Conservation (phyloP, 2,113 vertebrate species). For the Anguilla japonica region DNA sequence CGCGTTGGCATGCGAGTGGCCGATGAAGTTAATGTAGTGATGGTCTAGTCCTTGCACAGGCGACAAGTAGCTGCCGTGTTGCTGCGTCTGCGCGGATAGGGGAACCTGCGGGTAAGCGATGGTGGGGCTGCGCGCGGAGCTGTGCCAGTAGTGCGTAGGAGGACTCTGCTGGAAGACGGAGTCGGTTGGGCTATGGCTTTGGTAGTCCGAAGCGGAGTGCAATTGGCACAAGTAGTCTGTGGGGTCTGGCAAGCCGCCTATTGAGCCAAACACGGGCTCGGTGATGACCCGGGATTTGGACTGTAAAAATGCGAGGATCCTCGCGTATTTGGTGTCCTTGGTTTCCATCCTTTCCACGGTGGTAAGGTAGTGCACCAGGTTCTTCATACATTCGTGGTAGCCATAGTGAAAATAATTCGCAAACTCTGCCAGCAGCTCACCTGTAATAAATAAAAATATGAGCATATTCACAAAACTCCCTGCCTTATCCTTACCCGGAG, state of each 20-base stretch:
- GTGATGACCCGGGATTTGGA: constrained; percentile 85
- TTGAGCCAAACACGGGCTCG: constrained; percentile 79
- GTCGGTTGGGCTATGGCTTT: constrained; percentile 75
- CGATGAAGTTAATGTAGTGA: constrained; percentile 89
- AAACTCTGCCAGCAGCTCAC: constrained; percentile 92
- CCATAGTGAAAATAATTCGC: constrained; percentile 98
- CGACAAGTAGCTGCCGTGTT: constrained; percentile 82
- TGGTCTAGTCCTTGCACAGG: constrained; percentile 87
- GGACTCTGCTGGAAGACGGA: constrained; percentile 76
- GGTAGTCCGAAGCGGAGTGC: constrained; percentile 78
- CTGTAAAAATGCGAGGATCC: constrained; percentile 93
- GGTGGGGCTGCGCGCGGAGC: constrained; percentile 72
- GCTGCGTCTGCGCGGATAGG: constrained; percentile 73
- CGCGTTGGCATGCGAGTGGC: constrained; percentile 82
- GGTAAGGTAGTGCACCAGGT: constrained; percentile 95
- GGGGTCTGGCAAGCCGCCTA: constrained; percentile 73
- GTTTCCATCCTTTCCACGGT: constrained; percentile 94
- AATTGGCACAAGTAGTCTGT: constrained; percentile 80
- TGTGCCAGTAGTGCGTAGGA: constrained; percentile 81
- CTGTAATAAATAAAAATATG: constrained; percentile 46
- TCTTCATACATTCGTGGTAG: constrained; percentile 98
- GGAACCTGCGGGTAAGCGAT: constrained; percentile 80
- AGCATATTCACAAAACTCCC: not conserved
- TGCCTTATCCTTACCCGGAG: not conserved
- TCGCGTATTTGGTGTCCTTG: constrained; percentile 94